phyloP scores from a whole-genome alignment of 1,140 invertebrate species.

The Cotesia chilonis region DNA sequence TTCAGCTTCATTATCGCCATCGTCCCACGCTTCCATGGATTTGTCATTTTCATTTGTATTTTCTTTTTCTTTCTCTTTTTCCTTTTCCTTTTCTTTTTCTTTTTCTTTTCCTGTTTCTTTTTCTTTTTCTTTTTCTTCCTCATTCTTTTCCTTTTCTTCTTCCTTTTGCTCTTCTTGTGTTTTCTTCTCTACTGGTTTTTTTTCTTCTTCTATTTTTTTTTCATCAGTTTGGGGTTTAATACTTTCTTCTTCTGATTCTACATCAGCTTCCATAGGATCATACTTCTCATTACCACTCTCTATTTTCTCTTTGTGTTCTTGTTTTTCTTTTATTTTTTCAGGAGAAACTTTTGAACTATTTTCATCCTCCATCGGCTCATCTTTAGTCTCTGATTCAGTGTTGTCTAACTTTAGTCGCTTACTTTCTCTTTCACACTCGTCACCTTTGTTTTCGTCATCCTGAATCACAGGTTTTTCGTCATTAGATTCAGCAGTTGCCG shows the following conservation, averaged over 20 bases:
- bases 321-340: not conserved
- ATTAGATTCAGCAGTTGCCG: slow-evolving; percentile 40
- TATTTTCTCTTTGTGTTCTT: slow-evolving; percentile 30
- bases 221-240: slow-evolving; percentile 37
- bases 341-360: slow-evolving; percentile 8
- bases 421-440: not conserved
- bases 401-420: slow-evolving; percentile 29
- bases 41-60: slow-evolving; percentile 41
- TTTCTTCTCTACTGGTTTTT: slow-evolving; percentile 35
- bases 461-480: slow-evolving; percentile 39
- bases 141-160: slow-evolving; percentile 36
- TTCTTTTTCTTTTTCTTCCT: slow-evolving; percentile 39
- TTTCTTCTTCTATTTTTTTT: slow-evolving; percentile 44
- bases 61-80: slow-evolving; percentile 45
- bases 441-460: slow-evolving; percentile 23
- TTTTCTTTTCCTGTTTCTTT: slow-evolving; percentile 52
- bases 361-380: not conserved
- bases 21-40: slow-evolving; percentile 50
- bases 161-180: slow-evolving; percentile 43
- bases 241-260: slow-evolving; percentile 51
- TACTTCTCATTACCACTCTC: slow-evolving; percentile 50
- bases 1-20: slow-evolving; percentile 57
- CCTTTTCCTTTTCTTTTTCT: slow-evolving; percentile 55
- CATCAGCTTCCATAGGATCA: slow-evolving; percentile 58
- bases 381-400: not conserved